Evolutionary conservation across 1,140 invertebrate genomes (phyloP).

Genomic region (Aphelinus certus): DNA sequence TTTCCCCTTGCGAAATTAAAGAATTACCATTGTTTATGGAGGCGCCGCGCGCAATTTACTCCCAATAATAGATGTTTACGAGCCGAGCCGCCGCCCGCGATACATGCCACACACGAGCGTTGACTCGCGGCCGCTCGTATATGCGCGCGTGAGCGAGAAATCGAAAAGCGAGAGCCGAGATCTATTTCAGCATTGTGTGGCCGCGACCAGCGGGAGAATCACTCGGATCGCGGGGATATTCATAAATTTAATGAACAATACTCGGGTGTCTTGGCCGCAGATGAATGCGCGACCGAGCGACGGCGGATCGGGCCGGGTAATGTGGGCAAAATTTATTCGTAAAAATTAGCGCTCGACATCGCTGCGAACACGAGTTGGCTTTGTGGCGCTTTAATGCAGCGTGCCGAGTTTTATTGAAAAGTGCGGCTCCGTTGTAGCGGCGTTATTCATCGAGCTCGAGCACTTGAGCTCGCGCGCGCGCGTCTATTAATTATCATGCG

Average conservation of each 20-base stretch:
- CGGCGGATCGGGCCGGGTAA: neutral
- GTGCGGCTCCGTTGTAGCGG: too few relatives aligned
- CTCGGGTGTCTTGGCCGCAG: slow-evolving; percentile 27
- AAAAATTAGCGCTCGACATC: slow-evolving; percentile 30
- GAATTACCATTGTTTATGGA: slow-evolving; percentile 39
- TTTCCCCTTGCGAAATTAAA: slow-evolving; percentile 37
- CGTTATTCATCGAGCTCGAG: too few relatives aligned
- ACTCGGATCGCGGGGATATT: neutral
- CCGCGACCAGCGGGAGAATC: too few relatives aligned
- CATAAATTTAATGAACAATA: slow-evolving; percentile 39
- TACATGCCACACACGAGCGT: neutral
- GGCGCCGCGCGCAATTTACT: slow-evolving; percentile 25
- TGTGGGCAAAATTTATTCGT: slow-evolving; percentile 29
- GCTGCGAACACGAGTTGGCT: neutral
- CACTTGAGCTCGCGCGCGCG: too few relatives aligned
- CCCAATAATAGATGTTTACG: slow-evolving; percentile 41
- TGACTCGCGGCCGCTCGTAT: slow-evolving; percentile 1
- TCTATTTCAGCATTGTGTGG: slow-evolving; percentile 37
- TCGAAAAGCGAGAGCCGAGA: slow-evolving; percentile 21
- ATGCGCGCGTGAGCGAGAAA: slow-evolving; percentile 8
- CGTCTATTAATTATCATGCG: too few relatives aligned
- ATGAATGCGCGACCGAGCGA: slow-evolving; percentile 13
- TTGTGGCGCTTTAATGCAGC: too few relatives aligned
- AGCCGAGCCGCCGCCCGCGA: neutral
- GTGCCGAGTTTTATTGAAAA: too few relatives aligned